Percentiles rank a stretch among this genome's conserved stretches.
phyloP scores from a whole-genome alignment of 2,113 vertebrate species.

The Hipposideros armiger region DNA sequence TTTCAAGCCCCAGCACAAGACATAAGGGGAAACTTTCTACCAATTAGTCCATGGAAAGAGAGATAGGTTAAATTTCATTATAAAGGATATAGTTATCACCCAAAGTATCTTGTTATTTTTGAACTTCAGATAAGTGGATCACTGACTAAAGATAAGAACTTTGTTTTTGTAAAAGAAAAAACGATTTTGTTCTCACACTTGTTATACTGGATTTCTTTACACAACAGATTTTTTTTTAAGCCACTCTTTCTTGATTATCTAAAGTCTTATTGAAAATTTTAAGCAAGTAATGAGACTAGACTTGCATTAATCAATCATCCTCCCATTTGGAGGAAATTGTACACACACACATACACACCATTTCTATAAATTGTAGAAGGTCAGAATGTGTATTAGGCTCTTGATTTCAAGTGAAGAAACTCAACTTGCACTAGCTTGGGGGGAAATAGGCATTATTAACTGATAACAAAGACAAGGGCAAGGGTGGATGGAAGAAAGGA shows the following conservation, averaged over 20 bases:
- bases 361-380: not conserved
- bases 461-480: not conserved
- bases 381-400: not conserved
- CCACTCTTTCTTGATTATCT: not conserved
- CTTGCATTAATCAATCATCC: not conserved
- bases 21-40: not conserved
- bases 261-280: conserved; percentile 24
- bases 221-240: not conserved
- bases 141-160: not conserved
- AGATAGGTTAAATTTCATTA: not conserved
- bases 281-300: not conserved
- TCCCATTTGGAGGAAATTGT: not conserved
- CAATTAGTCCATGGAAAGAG: not conserved
- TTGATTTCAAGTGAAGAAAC: conserved; percentile 39
- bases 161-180: not conserved
- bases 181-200: not conserved
- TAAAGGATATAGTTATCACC: not conserved
- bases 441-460: not conserved
- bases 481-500: not conserved
- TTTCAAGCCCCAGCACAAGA: not conserved
- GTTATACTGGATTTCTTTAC: not conserved
- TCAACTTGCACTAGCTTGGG: not conserved
- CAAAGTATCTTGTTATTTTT: conserved; percentile 47
- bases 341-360: not conserved
- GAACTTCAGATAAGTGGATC: conserved; percentile 6